Conservation (phyloP, 2,113 vertebrate genomes). For the Choloepus hoffmanni region DNA sequence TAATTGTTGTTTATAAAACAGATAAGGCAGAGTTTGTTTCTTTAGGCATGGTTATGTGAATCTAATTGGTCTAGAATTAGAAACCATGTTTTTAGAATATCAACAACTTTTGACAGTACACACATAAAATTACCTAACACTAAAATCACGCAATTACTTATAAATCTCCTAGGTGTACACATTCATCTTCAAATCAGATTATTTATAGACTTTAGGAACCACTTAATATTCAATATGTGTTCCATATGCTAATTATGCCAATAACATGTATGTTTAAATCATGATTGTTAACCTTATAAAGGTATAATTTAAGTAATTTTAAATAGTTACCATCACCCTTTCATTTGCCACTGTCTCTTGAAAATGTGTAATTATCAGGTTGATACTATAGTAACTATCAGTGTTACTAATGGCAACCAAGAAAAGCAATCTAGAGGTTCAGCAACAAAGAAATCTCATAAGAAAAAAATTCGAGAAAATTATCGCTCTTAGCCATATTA, state of each 20-base stretch:
- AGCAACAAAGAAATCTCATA: background rate
- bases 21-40: background rate
- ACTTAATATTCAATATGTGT: background rate
- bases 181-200: background rate
- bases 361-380: conserved; percentile 50
- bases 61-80: background rate
- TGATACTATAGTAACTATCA: conserved; percentile 41
- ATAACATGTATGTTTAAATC: background rate
- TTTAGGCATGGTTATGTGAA: background rate
- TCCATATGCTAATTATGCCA: background rate
- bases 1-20: background rate
- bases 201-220: conserved; percentile 11
- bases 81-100: background rate
- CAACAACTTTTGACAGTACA: background rate
- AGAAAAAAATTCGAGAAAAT: background rate
- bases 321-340: background rate
- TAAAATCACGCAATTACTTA: conserved; percentile 16
- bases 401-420: conserved; percentile 55
- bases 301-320: conserved; percentile 22
- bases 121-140: background rate
- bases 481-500: background rate
- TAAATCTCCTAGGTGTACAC: background rate
- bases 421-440: background rate
- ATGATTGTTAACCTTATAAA: background rate
- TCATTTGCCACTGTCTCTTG: conserved; percentile 19